A percentile compares a stretch with the other conserved stretches of the same genome.
These are phyloP conservation scores for Rotaria macrura DNA, from an alignment of 2,888 invertebrate genomes.

Conservation along the genomic window DNA sequence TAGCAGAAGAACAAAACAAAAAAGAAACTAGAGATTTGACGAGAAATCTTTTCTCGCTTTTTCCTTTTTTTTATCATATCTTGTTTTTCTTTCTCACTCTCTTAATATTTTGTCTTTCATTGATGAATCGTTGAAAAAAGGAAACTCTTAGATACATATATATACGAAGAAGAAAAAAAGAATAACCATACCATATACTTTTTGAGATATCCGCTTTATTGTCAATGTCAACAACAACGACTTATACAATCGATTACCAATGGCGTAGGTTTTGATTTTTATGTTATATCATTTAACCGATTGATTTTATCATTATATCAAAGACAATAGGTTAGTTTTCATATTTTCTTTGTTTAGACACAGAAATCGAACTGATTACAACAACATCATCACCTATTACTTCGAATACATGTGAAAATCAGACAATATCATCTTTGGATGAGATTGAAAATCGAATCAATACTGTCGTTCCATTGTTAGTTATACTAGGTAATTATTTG, in stretches of 20 bases:
- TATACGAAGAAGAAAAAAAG: background rate
- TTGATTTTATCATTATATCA: too few relatives aligned
- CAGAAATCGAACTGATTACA: background rate
- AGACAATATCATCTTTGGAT: background rate
- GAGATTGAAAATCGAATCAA: background rate
- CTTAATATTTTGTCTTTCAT: background rate
- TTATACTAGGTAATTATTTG: background rate
- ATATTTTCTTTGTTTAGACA: too few relatives aligned
- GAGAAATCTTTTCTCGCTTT: background rate
- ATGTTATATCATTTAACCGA: too few relatives aligned
- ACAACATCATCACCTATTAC: background rate
- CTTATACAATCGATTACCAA: background rate
- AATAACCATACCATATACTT: background rate
- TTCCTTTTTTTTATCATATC: background rate
- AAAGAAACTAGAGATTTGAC: background rate
- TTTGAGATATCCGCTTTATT: background rate
- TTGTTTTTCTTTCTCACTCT: background rate
- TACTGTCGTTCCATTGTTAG: background rate
- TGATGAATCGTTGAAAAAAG: background rate
- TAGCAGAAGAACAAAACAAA: background rate
- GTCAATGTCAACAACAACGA: background rate
- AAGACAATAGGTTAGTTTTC: too few relatives aligned
- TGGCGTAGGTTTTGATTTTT: background rate
- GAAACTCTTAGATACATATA: background rate
- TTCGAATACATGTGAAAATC: background rate